phyloP scores from a whole-genome alignment of 2,888 invertebrate species.

The Steinernema carpocapsae region DNA sequence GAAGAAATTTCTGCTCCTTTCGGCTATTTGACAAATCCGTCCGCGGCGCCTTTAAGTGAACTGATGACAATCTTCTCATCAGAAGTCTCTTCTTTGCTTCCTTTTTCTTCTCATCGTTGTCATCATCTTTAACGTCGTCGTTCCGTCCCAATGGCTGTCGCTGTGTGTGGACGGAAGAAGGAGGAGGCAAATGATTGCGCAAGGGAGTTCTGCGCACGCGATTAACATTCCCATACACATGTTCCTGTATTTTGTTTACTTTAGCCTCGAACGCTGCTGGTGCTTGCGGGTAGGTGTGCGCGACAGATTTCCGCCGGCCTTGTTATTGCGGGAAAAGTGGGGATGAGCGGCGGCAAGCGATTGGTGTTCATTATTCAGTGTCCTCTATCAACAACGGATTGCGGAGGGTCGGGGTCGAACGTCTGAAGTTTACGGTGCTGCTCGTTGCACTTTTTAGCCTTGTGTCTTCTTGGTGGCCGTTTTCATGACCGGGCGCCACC shows the following conservation, averaged over 20 bases:
- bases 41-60: neutral
- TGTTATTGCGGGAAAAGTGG: constrained; percentile 19
- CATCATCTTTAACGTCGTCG: neutral
- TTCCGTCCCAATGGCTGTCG: constrained; percentile 1
- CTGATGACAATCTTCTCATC: constrained; percentile 5
- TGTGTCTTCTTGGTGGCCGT: neutral
- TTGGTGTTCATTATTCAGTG: neutral
- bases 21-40: no score
- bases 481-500: neutral
- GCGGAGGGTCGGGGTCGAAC: no score
- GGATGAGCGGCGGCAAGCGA: neutral
- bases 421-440: neutral
- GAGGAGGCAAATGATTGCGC: constrained; percentile 8
- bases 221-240: constrained; percentile 35
- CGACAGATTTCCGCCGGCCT: constrained; percentile 12
- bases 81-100: neutral
- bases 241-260: constrained; percentile 27
- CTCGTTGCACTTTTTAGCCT: neutral
- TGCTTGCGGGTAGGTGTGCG: neutral
- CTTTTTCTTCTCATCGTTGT: neutral
- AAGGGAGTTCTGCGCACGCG: neutral
- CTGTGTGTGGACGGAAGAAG: neutral
- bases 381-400: neutral
- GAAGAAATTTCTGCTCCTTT: no score
- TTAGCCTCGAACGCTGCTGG: constrained; percentile 7